phyloP scores from a whole-genome alignment of 1,140 invertebrate genomes.

The Dendrolimus punctatus region DNA sequence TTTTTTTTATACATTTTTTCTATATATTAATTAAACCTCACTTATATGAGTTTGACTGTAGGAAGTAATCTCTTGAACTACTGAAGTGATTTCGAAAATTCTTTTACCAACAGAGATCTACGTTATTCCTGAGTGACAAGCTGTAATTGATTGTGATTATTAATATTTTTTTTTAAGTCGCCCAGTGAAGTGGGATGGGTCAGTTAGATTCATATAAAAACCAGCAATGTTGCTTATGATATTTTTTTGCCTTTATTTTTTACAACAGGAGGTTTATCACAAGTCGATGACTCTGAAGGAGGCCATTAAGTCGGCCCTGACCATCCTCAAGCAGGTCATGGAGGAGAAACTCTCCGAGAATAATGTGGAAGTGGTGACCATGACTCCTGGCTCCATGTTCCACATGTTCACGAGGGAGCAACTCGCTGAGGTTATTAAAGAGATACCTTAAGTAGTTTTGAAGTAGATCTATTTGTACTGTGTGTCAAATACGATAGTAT shows the following conservation, averaged over 20 bases:
- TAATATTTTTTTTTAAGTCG: too few relatives aligned
- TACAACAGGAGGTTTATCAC: constrained; percentile 78
- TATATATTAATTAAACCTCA: too few relatives aligned
- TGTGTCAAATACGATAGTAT: too few relatives aligned
- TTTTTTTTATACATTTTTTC: too few relatives aligned
- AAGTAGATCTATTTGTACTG: neutral
- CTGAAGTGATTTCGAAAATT: too few relatives aligned
- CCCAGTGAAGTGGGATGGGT: too few relatives aligned
- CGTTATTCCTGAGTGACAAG: too few relatives aligned
- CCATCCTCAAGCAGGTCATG: constrained; percentile 99
- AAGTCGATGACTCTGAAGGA: constrained; percentile 95
- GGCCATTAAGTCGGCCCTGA: constrained; percentile 92
- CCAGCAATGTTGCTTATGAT: neutral
- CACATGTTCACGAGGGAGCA: constrained; percentile 94
- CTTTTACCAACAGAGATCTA: too few relatives aligned
- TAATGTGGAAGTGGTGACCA: constrained; percentile 98
- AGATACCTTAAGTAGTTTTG: constrained; percentile 72
- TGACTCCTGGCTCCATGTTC: constrained; percentile 87
- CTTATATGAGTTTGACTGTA: too few relatives aligned
- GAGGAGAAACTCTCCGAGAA: constrained; percentile 98
- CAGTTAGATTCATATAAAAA: too few relatives aligned
- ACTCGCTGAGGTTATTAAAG: constrained; percentile 91
- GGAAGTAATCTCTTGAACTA: too few relatives aligned
- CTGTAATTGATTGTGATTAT: too few relatives aligned
- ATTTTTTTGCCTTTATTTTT: constrained; percentile 1